Evolutionary conservation across 2,797 vertebrate species (phyloP), one percentile per base, ranked within the genome.

Genomic region (Manis pentadactyla): DNA sequence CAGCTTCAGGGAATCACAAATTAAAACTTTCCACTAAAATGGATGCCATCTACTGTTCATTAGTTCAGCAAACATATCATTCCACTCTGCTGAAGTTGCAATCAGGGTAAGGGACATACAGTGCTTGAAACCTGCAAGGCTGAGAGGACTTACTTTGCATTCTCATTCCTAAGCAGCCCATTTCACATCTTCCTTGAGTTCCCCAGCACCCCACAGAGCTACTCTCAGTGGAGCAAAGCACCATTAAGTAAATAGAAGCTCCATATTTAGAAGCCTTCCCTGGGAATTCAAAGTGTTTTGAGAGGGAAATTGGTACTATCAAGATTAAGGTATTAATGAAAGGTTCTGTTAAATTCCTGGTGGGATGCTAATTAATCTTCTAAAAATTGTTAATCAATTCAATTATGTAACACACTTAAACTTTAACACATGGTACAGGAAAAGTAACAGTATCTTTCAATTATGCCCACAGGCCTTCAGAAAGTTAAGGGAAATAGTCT

Each of bases 1-100:
- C 73, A 96, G 96, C 96, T 97, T 97, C 84, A 42, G 92, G 96
- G 94, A 98, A 92, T 94, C 84, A 96, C 95, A 98, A 97, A 97
- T 98, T 97, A 97, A 96, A 97, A 97, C 64, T 90, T 96, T 94
- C 89, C 77, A 90, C 93, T 95, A 92, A 96, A 97, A 92, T 94
- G 73, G 90, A 96, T 97, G 95, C 77, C 92, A 97, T 95, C 94
- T 93, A 97, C 93, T 94, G 75, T 97, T 97, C 93, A 96, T 95
- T 97, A 96, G 97, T 97, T 97, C 90, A 92, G 87, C 90, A 97
- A 96, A 97, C 88, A 94, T 93, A 97, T 71, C 94, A 92, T 90
- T 94, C n/a, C 29, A 88, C 55, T 96, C 61, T 87, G 37, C 96
- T 95, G 77, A 97, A 97, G 95, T 95, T 96, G 84, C 92, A 93